Conservation (phyloP, 2,113 vertebrate genomes). For the Amphiprion percula region DNA sequence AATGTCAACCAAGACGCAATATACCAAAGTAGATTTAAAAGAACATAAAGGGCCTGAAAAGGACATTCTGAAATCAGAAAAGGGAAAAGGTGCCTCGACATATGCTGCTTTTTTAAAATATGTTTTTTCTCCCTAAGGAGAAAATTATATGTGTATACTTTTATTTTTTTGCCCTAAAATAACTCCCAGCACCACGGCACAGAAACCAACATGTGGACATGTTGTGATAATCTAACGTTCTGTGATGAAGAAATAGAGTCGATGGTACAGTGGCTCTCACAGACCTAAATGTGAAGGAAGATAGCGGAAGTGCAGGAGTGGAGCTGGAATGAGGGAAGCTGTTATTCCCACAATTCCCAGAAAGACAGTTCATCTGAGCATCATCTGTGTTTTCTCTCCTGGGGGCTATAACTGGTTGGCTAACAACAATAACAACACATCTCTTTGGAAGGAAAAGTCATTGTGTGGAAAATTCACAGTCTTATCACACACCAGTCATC, state of each 20-base stretch:
- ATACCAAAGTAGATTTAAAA: constrained; percentile 1
- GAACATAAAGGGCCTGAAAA: neutral
- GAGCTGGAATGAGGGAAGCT: constrained; percentile 45
- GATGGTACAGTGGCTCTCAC: constrained; percentile 46
- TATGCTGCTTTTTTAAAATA: neutral
- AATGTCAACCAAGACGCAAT: constrained; percentile 25
- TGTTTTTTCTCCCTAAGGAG: neutral
- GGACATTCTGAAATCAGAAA: neutral
- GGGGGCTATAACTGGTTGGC: constrained; percentile 66
- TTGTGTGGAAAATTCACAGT: constrained; percentile 31
- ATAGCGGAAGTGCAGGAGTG: constrained; percentile 39
- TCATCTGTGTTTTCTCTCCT: constrained; percentile 68
- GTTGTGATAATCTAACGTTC: constrained; percentile 46
- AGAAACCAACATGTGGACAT: constrained; percentile 23
- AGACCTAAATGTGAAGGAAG: constrained; percentile 42
- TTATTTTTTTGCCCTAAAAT: constrained; percentile 32
- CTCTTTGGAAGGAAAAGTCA: constrained; percentile 52
- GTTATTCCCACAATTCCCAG: constrained; percentile 67
- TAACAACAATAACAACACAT: constrained; percentile 72
- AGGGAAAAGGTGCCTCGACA: neutral
- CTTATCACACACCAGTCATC: constrained; percentile 53
- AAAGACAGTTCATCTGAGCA: constrained; percentile 67
- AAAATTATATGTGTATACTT: constrained; percentile 9
- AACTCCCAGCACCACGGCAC: constrained; percentile 11
- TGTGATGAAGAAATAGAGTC: constrained; percentile 43